These are phyloP conservation scores for Trachelipus rathkii DNA, from an alignment of 1,140 invertebrate species.

Conservation along the genomic window DNA sequence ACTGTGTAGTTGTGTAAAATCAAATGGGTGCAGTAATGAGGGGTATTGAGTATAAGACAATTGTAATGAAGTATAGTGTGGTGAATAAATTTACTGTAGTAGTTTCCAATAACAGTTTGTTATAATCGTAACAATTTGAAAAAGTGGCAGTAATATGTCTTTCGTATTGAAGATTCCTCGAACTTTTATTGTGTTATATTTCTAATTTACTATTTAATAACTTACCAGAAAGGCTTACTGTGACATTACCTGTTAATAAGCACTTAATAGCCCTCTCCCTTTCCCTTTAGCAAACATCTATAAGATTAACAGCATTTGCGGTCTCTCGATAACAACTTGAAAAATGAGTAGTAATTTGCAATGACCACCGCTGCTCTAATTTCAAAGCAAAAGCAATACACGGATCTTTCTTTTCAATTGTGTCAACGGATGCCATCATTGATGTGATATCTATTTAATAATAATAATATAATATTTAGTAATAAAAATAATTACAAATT, in stretches of 20 bases:
- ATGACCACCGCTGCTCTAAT: constrained; percentile 85
- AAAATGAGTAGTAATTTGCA: constrained; percentile 82
- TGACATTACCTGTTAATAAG: constrained; percentile 95
- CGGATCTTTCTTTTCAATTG: constrained; percentile 72
- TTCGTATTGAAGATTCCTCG: too few relatives aligned
- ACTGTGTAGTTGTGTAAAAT: too few relatives aligned
- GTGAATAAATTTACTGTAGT: too few relatives aligned
- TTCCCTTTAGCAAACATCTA: constrained; percentile 94
- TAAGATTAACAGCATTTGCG: constrained; percentile 92
- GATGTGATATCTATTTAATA: constrained; percentile 76
- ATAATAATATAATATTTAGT: too few relatives aligned
- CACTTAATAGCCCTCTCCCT: constrained; percentile 78
- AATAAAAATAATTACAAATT: constrained; percentile 50
- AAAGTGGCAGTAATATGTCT: too few relatives aligned
- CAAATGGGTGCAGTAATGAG: too few relatives aligned
- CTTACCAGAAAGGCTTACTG: background rate
- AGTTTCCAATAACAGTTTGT: too few relatives aligned
- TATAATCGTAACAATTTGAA: too few relatives aligned
- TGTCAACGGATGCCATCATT: constrained; percentile 73
- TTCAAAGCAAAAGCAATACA: constrained; percentile 81
- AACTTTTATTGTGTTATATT: too few relatives aligned
- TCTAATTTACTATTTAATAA: too few relatives aligned
- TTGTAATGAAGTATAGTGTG: too few relatives aligned
- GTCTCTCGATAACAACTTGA: constrained; percentile 78
- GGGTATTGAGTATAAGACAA: too few relatives aligned